phyloP scores from a whole-genome alignment of 2,113 vertebrate genomes.

The Melanerpes aurifrons region DNA sequence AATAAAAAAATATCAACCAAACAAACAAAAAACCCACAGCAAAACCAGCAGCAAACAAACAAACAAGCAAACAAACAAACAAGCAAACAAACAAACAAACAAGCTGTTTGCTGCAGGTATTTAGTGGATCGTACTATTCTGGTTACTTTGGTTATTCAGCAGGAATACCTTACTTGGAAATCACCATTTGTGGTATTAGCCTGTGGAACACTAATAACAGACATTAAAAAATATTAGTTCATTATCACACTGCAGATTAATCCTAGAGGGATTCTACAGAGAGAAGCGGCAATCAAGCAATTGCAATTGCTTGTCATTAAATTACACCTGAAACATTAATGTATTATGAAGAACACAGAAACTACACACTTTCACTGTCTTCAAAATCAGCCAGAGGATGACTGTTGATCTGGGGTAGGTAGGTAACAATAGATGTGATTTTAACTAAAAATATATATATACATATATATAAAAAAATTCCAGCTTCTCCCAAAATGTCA shows the following conservation, averaged over 20 bases:
- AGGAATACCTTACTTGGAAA: background rate
- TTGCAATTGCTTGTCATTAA: constrained; percentile 5
- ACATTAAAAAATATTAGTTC: constrained; percentile 15
- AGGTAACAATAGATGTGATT: background rate
- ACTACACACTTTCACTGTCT: background rate
- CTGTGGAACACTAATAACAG: background rate
- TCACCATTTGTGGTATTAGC: background rate
- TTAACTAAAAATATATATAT: background rate
- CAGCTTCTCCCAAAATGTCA: background rate
- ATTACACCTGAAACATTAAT: background rate
- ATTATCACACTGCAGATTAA: constrained; percentile 11
- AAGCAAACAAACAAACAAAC: background rate
- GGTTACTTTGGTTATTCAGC: background rate
- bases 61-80: too few relatives aligned
- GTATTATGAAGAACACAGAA: background rate
- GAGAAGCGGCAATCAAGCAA: constrained; percentile 2
- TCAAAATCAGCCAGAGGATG: background rate
- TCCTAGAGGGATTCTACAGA: background rate
- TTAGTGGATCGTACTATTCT: background rate
- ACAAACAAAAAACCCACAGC: too few relatives aligned
- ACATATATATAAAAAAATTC: background rate
- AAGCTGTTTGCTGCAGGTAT: background rate
- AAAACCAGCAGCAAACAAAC: too few relatives aligned
- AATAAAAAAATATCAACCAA: background rate
- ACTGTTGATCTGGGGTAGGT: background rate